These are phyloP conservation scores for Ceratitis capitata DNA, from an alignment of 1,140 invertebrate species.

Conservation along the genomic window DNA sequence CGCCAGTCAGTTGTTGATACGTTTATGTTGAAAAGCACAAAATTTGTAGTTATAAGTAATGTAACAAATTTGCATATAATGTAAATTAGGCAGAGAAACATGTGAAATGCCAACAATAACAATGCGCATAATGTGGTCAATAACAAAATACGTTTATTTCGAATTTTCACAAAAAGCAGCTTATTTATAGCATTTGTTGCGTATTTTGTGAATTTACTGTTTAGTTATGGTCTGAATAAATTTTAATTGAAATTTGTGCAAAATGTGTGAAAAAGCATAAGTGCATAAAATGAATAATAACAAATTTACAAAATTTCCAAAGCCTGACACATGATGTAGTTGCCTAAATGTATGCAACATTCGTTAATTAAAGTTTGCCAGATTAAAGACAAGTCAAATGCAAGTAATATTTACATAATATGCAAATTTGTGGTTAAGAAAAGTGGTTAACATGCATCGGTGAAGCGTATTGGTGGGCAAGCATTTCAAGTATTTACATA, in stretches of 20 bases:
- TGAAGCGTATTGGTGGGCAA: too few relatives aligned
- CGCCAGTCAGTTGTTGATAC: neutral
- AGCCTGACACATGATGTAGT: neutral
- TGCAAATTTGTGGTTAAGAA: neutral
- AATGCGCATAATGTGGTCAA: neutral
- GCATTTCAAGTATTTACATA: too few relatives aligned
- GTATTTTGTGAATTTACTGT: neutral
- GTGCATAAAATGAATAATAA: neutral
- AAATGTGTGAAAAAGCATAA: constrained; percentile 19
- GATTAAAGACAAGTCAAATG: neutral
- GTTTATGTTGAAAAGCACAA: neutral
- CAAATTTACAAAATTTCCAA: neutral
- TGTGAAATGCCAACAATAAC: neutral
- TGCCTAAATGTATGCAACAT: neutral
- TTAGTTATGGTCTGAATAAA: neutral
- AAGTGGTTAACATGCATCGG: neutral
- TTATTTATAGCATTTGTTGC: neutral
- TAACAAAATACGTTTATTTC: neutral
- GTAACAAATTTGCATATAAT: neutral
- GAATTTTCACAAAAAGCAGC: neutral
- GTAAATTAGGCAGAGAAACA: neutral
- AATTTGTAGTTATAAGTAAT: neutral
- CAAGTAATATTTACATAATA: neutral
- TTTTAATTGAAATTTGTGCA: neutral
- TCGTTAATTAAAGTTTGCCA: neutral